Evolutionary conservation across 2,113 vertebrate species (phyloP).

Genomic region (Vombatus ursinus): DNA sequence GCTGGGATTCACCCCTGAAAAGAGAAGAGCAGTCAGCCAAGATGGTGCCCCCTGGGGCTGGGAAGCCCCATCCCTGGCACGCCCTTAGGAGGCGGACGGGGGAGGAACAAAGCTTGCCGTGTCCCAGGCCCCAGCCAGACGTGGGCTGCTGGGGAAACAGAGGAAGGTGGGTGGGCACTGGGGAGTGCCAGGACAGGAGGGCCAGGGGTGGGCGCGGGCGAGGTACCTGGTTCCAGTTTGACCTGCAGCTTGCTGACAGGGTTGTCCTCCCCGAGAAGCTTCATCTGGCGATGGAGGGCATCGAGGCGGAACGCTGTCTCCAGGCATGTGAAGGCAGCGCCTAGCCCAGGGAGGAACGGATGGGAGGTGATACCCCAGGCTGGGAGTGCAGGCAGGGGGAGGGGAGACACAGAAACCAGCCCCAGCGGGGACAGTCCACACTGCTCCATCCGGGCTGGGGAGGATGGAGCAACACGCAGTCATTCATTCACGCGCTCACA

Average conservation of each 20-base stretch:
- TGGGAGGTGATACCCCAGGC: neutral
- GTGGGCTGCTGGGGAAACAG: fast-evolving
- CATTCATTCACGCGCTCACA: neutral
- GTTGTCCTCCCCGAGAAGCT: constrained; percentile 95
- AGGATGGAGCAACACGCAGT: neutral
- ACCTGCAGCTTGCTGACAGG: constrained; percentile 96
- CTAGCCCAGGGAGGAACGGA: constrained; percentile 76
- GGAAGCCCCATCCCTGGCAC: fast-evolving
- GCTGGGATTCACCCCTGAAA: constrained; percentile 95
- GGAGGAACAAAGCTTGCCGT: neutral
- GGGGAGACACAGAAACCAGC: fast-evolving
- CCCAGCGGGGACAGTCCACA: too few species aligned
- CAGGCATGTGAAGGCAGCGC: constrained; percentile 95
- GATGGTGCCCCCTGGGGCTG: neutral
- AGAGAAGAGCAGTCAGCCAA: neutral
- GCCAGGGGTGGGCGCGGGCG: neutral
- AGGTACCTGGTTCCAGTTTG: constrained; percentile 95
- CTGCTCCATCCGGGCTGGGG: too few species aligned
- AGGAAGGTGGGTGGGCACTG: neutral
- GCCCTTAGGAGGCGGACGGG: fast-evolving
- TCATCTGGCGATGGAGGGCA: constrained; percentile 96
- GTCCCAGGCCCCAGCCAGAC: neutral
- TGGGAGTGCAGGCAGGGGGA: neutral
- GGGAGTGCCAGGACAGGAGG: fast-evolving
- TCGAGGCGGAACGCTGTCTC: constrained; percentile 96